Percentiles rank a stretch among this genome's conserved stretches.
These are phyloP conservation scores for Lepilemur ruficaudatus DNA, from an alignment of 2,797 vertebrate genomes.

Conservation along the genomic window DNA sequence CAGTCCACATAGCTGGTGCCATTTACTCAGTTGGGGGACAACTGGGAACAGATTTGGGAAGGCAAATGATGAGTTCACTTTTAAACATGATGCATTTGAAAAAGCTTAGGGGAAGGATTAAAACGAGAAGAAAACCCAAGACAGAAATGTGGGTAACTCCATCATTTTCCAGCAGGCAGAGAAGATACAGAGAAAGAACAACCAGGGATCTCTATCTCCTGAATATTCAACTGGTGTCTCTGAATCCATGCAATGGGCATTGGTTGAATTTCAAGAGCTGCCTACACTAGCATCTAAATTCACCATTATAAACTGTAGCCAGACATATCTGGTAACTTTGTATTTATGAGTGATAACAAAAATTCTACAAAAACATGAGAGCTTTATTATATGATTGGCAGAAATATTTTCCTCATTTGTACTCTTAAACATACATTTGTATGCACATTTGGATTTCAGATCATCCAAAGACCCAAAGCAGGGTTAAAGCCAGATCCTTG, in stretches of 20 bases:
- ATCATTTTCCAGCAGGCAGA: not conserved
- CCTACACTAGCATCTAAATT: not conserved
- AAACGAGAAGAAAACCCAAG: not conserved
- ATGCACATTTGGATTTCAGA: not conserved
- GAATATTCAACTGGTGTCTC: not conserved
- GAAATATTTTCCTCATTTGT: not conserved
- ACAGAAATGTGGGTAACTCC: not conserved
- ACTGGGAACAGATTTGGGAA: not conserved
- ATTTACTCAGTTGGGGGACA: not conserved
- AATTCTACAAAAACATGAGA: not conserved
- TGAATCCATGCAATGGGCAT: not conserved
- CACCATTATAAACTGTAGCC: not conserved
- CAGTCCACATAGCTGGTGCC: not conserved
- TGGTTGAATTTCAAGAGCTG: not conserved
- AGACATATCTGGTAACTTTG: not conserved
- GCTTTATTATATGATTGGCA: not conserved
- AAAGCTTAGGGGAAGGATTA: not conserved
- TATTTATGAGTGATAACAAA: not conserved
- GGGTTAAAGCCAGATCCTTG: not conserved
- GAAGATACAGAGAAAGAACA: not conserved
- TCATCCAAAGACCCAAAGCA: not conserved
- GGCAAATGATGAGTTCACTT: not conserved
- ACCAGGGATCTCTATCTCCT: not conserved
- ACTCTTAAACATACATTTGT: not conserved
- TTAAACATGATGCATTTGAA: not conserved